Evolutionary conservation across 2,113 vertebrate species (phyloP).

Genomic region (Neolamprologus tretocephalus): DNA sequence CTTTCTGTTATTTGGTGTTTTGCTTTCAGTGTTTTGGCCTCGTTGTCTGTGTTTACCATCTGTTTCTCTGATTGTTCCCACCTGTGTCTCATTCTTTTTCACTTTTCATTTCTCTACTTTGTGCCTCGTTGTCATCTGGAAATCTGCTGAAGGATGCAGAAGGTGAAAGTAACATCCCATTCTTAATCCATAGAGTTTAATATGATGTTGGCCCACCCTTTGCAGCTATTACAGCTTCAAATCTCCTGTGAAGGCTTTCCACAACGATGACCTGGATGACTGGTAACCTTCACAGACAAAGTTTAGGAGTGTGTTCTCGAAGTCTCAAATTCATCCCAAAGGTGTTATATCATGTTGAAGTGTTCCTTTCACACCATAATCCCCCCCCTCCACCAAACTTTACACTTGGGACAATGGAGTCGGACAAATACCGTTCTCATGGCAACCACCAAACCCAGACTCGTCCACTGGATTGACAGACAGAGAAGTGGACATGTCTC

Average conservation of each 20-base stretch:
- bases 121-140: neutral
- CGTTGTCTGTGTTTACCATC: neutral
- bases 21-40: neutral
- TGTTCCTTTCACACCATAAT: neutral
- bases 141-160: neutral
- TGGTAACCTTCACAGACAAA: neutral
- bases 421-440: rapidly evolving
- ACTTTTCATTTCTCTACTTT: neutral
- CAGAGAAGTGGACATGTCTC: neutral
- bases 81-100: neutral
- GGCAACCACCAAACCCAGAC: neutral
- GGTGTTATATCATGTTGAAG: neutral
- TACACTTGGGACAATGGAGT: neutral
- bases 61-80: neutral
- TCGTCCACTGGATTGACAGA: neutral
- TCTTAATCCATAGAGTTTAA: neutral
- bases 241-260: neutral
- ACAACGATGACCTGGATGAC: neutral
- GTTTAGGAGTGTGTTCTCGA: rapidly evolving
- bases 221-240: neutral
- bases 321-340: neutral
- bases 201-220: neutral
- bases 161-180: neutral
- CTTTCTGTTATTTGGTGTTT: neutral
- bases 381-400: neutral